Base-by-base conservation (phyloP, 2,113 vertebrate species). In the Scortum barcoo region DNA sequence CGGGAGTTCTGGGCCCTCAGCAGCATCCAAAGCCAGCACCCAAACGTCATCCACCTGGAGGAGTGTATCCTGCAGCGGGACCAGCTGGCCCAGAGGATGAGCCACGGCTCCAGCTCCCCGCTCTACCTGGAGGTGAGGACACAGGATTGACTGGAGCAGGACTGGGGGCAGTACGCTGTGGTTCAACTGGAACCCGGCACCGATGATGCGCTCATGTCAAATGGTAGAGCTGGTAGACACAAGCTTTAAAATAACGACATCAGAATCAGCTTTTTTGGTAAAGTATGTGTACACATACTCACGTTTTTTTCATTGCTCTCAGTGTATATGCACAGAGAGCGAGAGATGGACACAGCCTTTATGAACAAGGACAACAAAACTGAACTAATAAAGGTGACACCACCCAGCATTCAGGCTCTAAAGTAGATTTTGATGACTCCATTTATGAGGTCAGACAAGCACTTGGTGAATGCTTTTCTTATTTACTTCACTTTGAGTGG, bases 1-100 rank as follows among this genome's bases (percentile, higher is more conserved):
- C 96, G 97, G 2, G 98, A 99, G 92, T 99, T 99, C 95, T 99
- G 98, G 98, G 98, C 98, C 65, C 96, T 99, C 72, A 99, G 98
- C 95, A 99, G 98, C 94, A 98, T 99, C 95, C 97, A 98, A 94
- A 99, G 97, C 94, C 97, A 98, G 86, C 98, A 99, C 86, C 98
- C 98, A 56, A 99, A 99, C 90, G 97, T 99, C 92, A 99, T 99
- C 91, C 98, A 99, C 95, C 94, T 99, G 94, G 97, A 99, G 93
- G 98, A 99, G 92, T 99, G 98, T 30, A 96, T 99, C 84, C 95
- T 99, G 79, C 98, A 99, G 93, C 96, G 97, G 90, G 98, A 98
- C 91, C 96, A 96, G 62, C 96, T 98, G 93, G 97, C 98, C 78
- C 97, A 99, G 93, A 97, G 97, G 94, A 99, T 99, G 97, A 96